phyloP scores from a whole-genome alignment of 2,113 vertebrate species.

The Lates calcarifer region DNA sequence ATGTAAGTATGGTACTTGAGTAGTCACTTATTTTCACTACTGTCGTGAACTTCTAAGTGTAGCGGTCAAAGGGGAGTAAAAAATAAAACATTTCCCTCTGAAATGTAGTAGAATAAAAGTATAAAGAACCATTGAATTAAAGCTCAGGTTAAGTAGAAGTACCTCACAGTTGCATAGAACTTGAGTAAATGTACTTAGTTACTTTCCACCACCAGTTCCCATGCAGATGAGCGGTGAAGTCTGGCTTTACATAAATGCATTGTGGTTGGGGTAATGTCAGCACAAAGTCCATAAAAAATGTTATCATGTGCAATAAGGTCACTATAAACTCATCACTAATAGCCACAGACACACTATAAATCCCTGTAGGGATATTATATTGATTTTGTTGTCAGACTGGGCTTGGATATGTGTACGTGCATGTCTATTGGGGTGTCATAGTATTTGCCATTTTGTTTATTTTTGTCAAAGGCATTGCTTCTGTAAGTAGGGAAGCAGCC shows the following conservation, averaged over 20 bases:
- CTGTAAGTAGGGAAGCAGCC: neutral
- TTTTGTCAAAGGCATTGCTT: slow-evolving; percentile 21
- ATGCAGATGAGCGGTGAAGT: neutral
- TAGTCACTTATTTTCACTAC: neutral
- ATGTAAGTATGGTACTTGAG: no score
- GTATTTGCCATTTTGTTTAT: slow-evolving; percentile 31
- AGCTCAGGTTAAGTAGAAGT: neutral
- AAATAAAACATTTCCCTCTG: neutral
- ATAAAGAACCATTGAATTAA: neutral
- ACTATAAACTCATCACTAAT: slow-evolving; percentile 41
- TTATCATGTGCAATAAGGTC: slow-evolving; percentile 29
- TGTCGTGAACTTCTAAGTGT: neutral
- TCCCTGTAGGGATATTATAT: slow-evolving; percentile 43
- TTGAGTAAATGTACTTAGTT: neutral
- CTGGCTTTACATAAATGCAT: neutral
- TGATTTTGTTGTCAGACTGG: slow-evolving; percentile 52
- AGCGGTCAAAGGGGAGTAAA: neutral
- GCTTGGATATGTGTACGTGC: slow-evolving; percentile 17
- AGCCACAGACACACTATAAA: slow-evolving; percentile 29
- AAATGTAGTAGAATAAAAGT: neutral
- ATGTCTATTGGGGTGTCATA: neutral
- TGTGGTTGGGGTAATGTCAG: neutral
- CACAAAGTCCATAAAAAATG: slow-evolving; percentile 37
- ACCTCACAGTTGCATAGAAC: neutral
- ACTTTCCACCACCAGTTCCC: neutral